phyloP scores from a whole-genome alignment of 2,888 invertebrate species.

The Oxyteleia sp. region DNA sequence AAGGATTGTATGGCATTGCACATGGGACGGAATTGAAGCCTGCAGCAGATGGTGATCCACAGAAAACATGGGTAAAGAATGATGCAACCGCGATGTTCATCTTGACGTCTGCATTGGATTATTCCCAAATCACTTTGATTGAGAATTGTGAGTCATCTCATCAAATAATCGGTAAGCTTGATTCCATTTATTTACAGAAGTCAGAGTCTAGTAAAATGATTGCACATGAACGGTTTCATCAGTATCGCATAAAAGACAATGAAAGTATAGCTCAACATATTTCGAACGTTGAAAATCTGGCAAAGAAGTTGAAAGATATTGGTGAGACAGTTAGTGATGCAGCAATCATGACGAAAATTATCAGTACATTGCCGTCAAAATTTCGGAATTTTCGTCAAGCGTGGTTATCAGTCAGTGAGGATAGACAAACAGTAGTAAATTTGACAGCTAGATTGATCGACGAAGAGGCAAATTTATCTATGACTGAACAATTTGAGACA shows the following conservation, averaged over 20 bases:
- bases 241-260: slow-evolving; percentile 29
- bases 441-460: slow-evolving; percentile 41
- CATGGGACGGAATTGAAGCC: slow-evolving; percentile 10
- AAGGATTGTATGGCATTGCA: slow-evolving; percentile 24
- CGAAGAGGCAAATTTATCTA: slow-evolving; percentile 33
- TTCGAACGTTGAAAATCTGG: slow-evolving; percentile 53
- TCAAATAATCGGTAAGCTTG: slow-evolving; percentile 45
- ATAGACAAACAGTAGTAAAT: slow-evolving; percentile 56
- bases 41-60: not conserved
- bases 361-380: slow-evolving; percentile 46
- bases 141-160: slow-evolving; percentile 40
- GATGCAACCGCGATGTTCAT: slow-evolving; percentile 57
- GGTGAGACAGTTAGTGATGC: slow-evolving; percentile 53
- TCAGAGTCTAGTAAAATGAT: slow-evolving; percentile 61
- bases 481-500: slow-evolving; percentile 21
- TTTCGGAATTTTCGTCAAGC: slow-evolving; percentile 54
- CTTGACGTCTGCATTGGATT: slow-evolving; percentile 48
- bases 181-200: slow-evolving; percentile 47
- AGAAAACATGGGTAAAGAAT: slow-evolving; percentile 25
- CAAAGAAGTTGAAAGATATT: slow-evolving; percentile 37
- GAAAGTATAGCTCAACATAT: slow-evolving; percentile 43
- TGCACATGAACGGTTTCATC: slow-evolving; percentile 42
- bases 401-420: slow-evolving; percentile 50
- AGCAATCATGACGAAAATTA: slow-evolving; percentile 58
- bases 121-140: slow-evolving; percentile 49